Evolutionary conservation across 2,113 vertebrate species (phyloP), one percentile per base, ranked within the genome.

Genomic region (Scomber colias): DNA sequence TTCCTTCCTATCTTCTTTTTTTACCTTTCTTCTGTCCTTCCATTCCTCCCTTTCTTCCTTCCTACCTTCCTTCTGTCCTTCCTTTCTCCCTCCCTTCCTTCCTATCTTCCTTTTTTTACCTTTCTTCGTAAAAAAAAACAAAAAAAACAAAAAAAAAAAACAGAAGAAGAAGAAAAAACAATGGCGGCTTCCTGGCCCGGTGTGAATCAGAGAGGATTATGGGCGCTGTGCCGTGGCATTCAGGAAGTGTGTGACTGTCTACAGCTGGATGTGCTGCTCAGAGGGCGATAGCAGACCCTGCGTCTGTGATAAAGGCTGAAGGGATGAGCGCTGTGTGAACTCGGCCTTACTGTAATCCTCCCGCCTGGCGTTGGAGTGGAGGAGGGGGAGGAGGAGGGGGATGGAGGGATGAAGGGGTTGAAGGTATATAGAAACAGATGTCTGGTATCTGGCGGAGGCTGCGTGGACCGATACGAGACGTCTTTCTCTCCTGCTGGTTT

Each of bases 301-400:
- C 19, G 57, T 71, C 81, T 75, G 68, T 57, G 83, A 87, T 89
- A 84, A 84, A 69, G 55, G 55, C 73, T 71, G 76, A 55, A 46
- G 71, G 64, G 86, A 84, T 81, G 79, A 87, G 72, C 65, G 40
- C 56, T 19, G 44, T 56, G 57, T 85, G 86, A 89, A 84, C 87
- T 77, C 75, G 48, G 49, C 64, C 55, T 44, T 12, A 10, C 55
- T 65, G 9, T 89, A 87, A 92, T 92, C 86, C 85, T 46, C 77
- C 16, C 11, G 63, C 48, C 87, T 91, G 86, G 84, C 48, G 17
- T 17, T 27, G 51, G 51, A 59, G 51, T 1, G 44, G 54, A 14
- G 4, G 30, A 55, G 16, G 53, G 57, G 46, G 16, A 3, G 24
- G 24, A 21, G 1, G 21, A 21, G 24, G 24, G 24, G 24, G 59